Percentiles rank a stretch among this genome's conserved stretches.
phyloP scores from a whole-genome alignment of 1,140 invertebrate genomes.

The Chironomus striatipennis region DNA sequence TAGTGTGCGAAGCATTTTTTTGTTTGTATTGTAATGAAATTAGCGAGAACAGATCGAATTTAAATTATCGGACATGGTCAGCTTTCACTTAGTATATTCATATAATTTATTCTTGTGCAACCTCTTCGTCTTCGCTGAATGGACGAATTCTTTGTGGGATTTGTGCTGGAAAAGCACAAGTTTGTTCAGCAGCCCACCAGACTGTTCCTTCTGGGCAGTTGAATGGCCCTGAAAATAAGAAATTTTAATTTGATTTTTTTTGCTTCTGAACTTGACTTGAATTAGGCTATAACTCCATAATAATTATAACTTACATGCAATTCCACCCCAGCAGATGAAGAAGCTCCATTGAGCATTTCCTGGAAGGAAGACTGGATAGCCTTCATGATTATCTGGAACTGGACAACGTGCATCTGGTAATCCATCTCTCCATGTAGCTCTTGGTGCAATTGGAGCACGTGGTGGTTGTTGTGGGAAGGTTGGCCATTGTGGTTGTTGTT shows the following conservation, averaged over 20 bases:
- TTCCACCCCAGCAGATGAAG: not conserved
- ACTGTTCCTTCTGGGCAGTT: not conserved
- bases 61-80: too few species aligned
- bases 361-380: not conserved
- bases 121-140: not conserved
- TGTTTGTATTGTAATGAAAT: too few species aligned
- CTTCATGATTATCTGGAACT: not conserved
- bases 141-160: not conserved
- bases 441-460: not conserved
- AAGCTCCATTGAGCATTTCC: not conserved
- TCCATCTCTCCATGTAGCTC: not conserved
- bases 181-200: not conserved
- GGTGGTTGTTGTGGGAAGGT: constrained; percentile 35
- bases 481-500: constrained; percentile 20
- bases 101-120: not conserved
- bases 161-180: not conserved
- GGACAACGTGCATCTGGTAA: not conserved
- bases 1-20: too few species aligned
- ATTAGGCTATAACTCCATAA: too few species aligned
- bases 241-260: too few species aligned
- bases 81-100: too few species aligned
- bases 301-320: not conserved
- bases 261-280: too few species aligned
- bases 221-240: not conserved
- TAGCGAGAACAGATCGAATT: too few species aligned